Evolutionary conservation across 2,113 vertebrate genomes (phyloP).

Genomic region (Catagonus wagneri): DNA sequence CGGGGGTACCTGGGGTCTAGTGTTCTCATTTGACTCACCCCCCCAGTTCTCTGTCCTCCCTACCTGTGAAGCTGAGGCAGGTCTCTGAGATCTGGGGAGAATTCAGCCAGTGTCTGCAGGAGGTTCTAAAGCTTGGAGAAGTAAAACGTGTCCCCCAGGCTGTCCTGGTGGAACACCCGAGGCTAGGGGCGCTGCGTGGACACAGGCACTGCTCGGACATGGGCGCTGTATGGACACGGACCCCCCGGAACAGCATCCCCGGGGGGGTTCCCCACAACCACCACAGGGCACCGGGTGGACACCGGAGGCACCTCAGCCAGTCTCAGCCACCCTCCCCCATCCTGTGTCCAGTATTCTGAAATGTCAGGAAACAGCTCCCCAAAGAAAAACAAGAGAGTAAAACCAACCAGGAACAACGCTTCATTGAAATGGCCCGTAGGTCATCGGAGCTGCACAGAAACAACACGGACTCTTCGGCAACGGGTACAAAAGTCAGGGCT

Average conservation of each 20-base stretch:
- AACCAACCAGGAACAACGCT: not conserved
- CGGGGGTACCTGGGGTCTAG: not conserved
- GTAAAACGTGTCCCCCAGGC: not conserved
- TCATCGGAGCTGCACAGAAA: not conserved
- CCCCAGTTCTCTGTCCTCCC: not conserved
- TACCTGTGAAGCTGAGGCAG: not conserved
- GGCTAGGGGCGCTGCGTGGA: too few species aligned
- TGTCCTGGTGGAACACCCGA: not conserved
- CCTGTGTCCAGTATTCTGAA: not conserved
- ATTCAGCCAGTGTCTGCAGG: not conserved
- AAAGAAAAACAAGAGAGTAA: not conserved
- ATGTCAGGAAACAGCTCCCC: not conserved
- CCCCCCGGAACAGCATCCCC: not conserved
- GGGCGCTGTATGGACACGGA: not conserved
- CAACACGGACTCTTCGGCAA: not conserved
- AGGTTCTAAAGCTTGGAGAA: not conserved
- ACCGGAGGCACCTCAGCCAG: not conserved
- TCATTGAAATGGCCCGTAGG: not conserved
- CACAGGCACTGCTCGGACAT: too few species aligned
- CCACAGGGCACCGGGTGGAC: not conserved
- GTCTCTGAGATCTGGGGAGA: not conserved
- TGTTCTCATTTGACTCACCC: not conserved
- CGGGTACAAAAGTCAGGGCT: not conserved
- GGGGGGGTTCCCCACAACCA: not conserved
- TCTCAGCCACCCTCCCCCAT: not conserved